Base-by-base conservation (phyloP, 2,113 vertebrate species). In the Gadus macrocephalus region DNA sequence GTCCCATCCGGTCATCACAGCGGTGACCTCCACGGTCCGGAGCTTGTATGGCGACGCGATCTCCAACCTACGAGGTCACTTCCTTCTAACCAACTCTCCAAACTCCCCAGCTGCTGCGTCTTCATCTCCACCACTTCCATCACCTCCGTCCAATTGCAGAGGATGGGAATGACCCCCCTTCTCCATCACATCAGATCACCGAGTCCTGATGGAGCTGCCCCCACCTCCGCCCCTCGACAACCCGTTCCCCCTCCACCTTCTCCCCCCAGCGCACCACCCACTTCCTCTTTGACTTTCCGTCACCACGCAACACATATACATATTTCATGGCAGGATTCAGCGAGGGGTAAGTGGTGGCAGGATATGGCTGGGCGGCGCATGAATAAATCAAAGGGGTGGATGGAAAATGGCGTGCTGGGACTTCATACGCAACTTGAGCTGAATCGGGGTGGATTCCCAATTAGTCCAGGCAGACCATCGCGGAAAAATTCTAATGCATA, bases 241-340 rank as follows among this genome's bases (percentile, higher is more conserved):
- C 53, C 66, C 53, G 20, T 76, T 69, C 64, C 75, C 74, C 28
- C 69, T 19, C 71, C 68, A 62, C 25, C 64, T 63, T 71, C 75
- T 69, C 62, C 72, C 15, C 53, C 31, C 69, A 66, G 66, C 25
- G 64, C 61, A 17, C 71, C 38, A 28, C 53, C 64, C 25, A 53
- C 68, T 76, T 79, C 74, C 74, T 81, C 77, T 73, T 55, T 82
- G 69, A 80, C 81, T 75, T 83, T 83, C 83, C 81, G 78, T 81
- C 79, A 74, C 68, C 22, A 31, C 79, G 81, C 69, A 16, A 81
- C 78, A 85, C 38, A 1, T 77, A 83, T 86, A 64, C 84, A 86
- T 85, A 84, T 87, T 89, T 86, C 70, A 88, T 81, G 7, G 7
- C 63, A 67, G 66, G 67, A 62, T 74, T 66, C 76, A 71, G 74